Evolutionary conservation across 2,113 vertebrate genomes (phyloP), one percentile per base, ranked within the genome.

Genomic region (Coryphaenoides rupestris): DNA sequence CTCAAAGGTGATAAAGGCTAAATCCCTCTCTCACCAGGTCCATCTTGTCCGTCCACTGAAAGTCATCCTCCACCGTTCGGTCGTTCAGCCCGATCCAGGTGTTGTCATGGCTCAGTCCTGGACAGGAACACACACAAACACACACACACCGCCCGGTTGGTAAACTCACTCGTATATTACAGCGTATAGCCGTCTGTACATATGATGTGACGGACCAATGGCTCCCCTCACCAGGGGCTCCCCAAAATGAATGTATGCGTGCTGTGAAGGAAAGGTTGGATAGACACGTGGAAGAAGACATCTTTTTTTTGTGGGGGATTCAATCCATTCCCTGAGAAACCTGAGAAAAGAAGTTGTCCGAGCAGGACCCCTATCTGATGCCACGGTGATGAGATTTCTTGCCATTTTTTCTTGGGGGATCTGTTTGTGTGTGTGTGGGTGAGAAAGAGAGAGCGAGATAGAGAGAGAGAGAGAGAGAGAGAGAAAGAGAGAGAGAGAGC

Each of bases 81-180:
- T 98, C 96, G 0, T 98, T 98, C 47, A 98, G 86, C 19, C 96
- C 96, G 0, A 98, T 94, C 96, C 96, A 98, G 1, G 95, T 94
- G 85, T 98, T 98, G 73, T 98, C 96, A 0, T 93, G 96, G 53
- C 95, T 95, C 3, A 98, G 91, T 19, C 93, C 96, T 98, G 75
- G 1, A 52, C 12, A 24, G 15, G 1, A 24, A 64, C 2, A 16
- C 3, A 16, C 56, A 45, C 19, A 56, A 33, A 28, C 49, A 63
- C 50, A 59, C 33, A 55, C 21, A 13, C 9, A n/a, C 33, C 15
- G 0, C 40, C 55, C 4, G 19, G 33, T 10, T 12, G 9, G 33
- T 40, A 6, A 40, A 40, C 33, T 40, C 33, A 5, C 9, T 40
- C 33, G 13, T 40, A 33, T 9, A n/a, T n/a, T n/a, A n/a, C n/a